Conservation (phyloP, 2,797 vertebrate genomes). For the Enteromius radiatus region DNA sequence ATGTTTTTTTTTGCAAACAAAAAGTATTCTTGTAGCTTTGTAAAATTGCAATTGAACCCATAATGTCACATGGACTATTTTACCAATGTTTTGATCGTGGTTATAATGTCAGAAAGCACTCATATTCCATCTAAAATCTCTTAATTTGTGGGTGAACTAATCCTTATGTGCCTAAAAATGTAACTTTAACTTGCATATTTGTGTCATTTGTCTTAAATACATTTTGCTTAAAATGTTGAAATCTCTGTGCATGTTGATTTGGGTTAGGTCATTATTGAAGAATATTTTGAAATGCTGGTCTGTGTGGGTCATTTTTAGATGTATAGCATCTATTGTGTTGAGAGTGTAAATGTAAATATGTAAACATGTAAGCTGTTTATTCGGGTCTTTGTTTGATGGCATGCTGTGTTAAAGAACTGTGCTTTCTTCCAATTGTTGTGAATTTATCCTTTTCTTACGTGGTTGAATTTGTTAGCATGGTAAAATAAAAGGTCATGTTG, state of each 20-base stretch:
- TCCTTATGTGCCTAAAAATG: background rate
- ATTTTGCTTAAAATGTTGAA: background rate
- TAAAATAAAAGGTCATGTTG: background rate
- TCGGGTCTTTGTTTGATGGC: background rate
- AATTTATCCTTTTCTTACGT: background rate
- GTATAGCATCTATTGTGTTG: background rate
- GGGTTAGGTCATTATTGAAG: background rate
- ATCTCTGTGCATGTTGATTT: background rate
- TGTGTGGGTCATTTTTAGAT: background rate
- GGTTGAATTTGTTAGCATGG: constrained; percentile 3
- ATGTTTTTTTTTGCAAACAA: too few species aligned
- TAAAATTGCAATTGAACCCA: too few species aligned
- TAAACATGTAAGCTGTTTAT: background rate
- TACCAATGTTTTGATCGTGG: too few species aligned
- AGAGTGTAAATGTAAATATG: background rate
- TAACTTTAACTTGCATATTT: background rate
- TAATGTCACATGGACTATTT: too few species aligned
- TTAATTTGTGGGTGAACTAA: too few species aligned
- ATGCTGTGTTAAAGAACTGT: background rate
- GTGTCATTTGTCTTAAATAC: background rate
- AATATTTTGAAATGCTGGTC: background rate
- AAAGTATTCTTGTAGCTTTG: too few species aligned
- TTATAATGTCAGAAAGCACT: too few species aligned
- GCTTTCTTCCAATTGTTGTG: background rate
- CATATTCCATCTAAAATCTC: too few species aligned